These are phyloP conservation scores for Hyperoodon ampullatus DNA, from an alignment of 2,113 vertebrate genomes.

Conservation along the genomic window DNA sequence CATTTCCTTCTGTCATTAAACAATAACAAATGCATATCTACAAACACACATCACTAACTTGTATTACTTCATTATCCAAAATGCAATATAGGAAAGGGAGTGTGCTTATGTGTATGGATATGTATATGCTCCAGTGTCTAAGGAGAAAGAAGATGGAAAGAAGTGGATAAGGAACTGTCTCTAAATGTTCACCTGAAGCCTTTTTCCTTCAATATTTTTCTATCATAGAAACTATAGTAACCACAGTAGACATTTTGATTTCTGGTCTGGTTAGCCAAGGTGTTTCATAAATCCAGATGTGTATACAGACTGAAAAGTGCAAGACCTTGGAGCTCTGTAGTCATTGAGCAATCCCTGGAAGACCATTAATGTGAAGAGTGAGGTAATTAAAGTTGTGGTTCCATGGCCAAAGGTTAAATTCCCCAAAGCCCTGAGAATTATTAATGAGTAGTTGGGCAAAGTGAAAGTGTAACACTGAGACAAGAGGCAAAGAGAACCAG, in stretches of 20 bases:
- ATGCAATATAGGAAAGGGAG: background rate
- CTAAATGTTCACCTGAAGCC: background rate
- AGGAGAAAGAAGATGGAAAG: background rate
- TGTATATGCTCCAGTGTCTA: background rate
- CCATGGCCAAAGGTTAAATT: slow-evolving; percentile 58
- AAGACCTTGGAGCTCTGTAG: slow-evolving; percentile 8
- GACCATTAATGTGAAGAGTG: slow-evolving; percentile 64
- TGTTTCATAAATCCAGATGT: slow-evolving; percentile 45
- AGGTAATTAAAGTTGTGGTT: slow-evolving; percentile 67
- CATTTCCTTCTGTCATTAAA: background rate
- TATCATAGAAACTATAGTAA: background rate
- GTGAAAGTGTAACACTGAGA: background rate
- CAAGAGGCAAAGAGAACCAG: background rate
- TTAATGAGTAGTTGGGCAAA: slow-evolving; percentile 37
- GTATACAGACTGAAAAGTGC: slow-evolving; percentile 10
- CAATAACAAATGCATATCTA: background rate
- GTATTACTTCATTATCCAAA: background rate
- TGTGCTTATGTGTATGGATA: accelerated
- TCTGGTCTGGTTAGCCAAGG: background rate
- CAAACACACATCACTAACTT: background rate
- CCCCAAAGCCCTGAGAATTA: slow-evolving; percentile 53
- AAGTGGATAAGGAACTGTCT: background rate
- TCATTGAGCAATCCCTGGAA: slow-evolving; percentile 38
- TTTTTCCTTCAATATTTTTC: background rate
- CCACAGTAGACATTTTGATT: background rate